Percentiles rank a stretch among this genome's conserved stretches.
Evolutionary conservation across 1,140 invertebrate genomes (phyloP).

Genomic region (Dryas iulia): DNA sequence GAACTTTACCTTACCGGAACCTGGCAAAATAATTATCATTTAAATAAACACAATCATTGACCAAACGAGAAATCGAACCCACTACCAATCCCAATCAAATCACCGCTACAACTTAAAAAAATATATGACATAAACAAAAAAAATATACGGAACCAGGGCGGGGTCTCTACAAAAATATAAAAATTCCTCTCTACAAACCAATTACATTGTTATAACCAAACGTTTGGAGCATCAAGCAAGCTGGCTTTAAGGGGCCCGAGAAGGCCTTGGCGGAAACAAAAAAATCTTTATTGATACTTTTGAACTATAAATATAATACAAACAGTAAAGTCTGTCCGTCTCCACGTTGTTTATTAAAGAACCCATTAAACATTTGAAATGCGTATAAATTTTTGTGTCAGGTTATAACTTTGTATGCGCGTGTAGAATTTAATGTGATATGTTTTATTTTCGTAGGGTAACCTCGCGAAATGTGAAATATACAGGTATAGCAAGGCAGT

Average conservation of each 20-base stretch:
- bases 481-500: too few species aligned
- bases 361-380: slow-evolving; percentile 12
- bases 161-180: neutral
- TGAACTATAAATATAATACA: slow-evolving; percentile 16
- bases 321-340: slow-evolving; percentile 5
- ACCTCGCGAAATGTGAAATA: too few species aligned
- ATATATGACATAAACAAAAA: neutral
- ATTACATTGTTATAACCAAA: neutral
- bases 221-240: neutral
- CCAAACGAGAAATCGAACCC: too few species aligned
- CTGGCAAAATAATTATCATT: too few species aligned
- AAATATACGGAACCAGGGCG: slow-evolving; percentile 1
- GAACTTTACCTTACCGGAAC: too few species aligned
- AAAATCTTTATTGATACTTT: slow-evolving; percentile 1
- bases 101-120: neutral
- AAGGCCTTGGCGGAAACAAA: neutral
- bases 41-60: too few species aligned
- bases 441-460: too few species aligned
- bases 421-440: too few species aligned
- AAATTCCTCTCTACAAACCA: neutral
- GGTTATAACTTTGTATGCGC: slow-evolving; percentile 12
- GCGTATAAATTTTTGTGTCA: slow-evolving; percentile 20
- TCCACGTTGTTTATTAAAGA: slow-evolving; percentile 15
- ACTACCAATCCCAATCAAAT: too few species aligned
- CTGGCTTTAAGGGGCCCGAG: neutral